Base-by-base conservation (phyloP, 2,113 vertebrate genomes). In the Lophotis ruficrista region DNA sequence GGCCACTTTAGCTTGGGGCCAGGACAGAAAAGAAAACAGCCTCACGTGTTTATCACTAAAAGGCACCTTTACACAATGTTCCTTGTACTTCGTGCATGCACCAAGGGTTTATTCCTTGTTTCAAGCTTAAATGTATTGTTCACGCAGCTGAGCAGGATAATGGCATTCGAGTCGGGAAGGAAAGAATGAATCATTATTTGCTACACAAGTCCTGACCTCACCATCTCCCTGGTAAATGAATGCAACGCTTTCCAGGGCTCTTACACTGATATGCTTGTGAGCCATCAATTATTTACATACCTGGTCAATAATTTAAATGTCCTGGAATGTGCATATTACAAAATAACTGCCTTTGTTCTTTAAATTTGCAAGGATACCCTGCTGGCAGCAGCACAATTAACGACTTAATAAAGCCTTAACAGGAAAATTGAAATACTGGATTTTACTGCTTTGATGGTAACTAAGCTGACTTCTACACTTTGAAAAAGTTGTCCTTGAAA, bases 271-370 rank as follows among this genome's bases (percentile, higher is more conserved):
- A 94, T 9, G 82, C 87, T 95, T 97, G 93, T 92, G 97, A 83
- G 66, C 94, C 56, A 97, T 98, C 96, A 98, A 98, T 98, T 97
- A 98, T 98, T 98, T 96, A 98, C 90, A 47, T 87, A 93, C 83
- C 37, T 92, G 95, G 98, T 98, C 97, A 98, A 98, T 98, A 98
- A 98, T 98, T 98, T 97, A 98, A 96, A 93, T 93, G 84, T 87
- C 73, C 48, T 41, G 94, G 97, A 96, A 97, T 95, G 96, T 92
- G 87, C 87, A 17, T 93, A 93, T 83, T 83, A 71, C 56, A 95
- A 78, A 95, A 95, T 87, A 89, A 95, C 83, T 93, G 91, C 41
- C 93, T 97, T 97, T 96, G 90, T 97, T 97, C 96, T 97, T 96
- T 92, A 66, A 76, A 89, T 94, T 64, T 93, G 83, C 60, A 94